A percentile compares a stretch with the other conserved stretches of the same genome.
Conservation (phyloP, 1,140 invertebrate genomes). For the Scylla paramamosain region DNA sequence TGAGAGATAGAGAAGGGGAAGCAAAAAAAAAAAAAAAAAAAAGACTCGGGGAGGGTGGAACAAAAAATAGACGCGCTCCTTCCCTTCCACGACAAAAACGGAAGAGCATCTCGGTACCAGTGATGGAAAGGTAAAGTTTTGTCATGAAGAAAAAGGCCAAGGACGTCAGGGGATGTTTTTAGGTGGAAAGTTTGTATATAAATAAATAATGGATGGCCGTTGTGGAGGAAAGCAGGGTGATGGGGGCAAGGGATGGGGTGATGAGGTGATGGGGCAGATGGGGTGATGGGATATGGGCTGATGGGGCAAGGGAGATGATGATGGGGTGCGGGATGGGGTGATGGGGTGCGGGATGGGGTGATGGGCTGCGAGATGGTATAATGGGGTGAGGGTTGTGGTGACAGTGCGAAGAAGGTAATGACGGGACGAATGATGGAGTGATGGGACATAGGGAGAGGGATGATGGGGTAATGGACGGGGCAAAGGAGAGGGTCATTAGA, state of each 20-base stretch:
- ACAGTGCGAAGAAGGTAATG: too few species aligned
- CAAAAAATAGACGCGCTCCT: neutral
- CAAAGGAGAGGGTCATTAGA: too few species aligned
- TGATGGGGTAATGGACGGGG: too few species aligned
- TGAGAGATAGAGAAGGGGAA: neutral
- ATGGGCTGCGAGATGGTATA: too few species aligned
- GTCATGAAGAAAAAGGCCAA: conserved; percentile 22
- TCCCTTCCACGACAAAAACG: neutral
- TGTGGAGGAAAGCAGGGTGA: neutral
- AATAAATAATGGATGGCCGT: conserved; percentile 22
- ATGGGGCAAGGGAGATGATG: too few species aligned
- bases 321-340: too few species aligned
- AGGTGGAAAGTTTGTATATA: conserved; percentile 23
- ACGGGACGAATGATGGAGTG: too few species aligned
- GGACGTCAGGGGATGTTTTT: conserved; percentile 12
- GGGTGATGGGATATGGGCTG: neutral
- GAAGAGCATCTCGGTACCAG: neutral
- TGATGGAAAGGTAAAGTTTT: conserved; percentile 23
- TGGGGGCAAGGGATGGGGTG: neutral
- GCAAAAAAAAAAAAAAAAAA: neutral
- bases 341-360: too few species aligned
- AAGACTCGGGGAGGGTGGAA: too few species aligned
- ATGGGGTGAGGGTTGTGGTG: too few species aligned
- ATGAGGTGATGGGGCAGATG: neutral
- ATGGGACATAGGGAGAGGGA: too few species aligned